phyloP scores from a whole-genome alignment of 2,113 vertebrate species.

The Anguilla rostrata region DNA sequence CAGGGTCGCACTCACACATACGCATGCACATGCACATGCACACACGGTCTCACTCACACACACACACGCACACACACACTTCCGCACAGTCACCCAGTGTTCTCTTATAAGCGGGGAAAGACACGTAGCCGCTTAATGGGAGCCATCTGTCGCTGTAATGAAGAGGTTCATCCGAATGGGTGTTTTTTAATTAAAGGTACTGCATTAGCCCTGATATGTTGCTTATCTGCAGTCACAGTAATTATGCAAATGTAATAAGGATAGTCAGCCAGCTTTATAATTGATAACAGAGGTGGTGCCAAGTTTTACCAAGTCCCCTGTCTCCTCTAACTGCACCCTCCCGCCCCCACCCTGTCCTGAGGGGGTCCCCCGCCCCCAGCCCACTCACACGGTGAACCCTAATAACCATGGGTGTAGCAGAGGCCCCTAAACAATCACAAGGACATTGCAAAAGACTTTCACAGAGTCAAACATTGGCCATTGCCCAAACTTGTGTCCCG shows the following conservation, averaged over 20 bases:
- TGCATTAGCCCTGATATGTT: conserved; percentile 74
- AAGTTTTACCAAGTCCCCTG: conserved; percentile 54
- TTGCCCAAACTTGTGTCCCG: background rate
- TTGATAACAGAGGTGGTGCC: conserved; percentile 61
- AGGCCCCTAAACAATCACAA: background rate
- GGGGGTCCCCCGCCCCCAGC: background rate
- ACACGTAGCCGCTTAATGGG: conserved; percentile 67
- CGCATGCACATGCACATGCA: background rate
- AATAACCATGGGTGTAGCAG: background rate
- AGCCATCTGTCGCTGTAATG: conserved; percentile 74
- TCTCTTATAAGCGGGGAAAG: conserved; percentile 55
- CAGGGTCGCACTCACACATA: conserved; percentile 19
- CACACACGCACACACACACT: background rate
- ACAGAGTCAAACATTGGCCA: background rate
- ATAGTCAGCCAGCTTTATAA: conserved; percentile 55
- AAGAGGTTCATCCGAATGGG: conserved; percentile 69
- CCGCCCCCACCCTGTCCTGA: background rate
- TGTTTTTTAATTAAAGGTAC: conserved; percentile 76
- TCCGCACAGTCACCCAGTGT: background rate
- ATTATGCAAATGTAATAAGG: conserved; percentile 77
- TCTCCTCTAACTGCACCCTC: conserved; percentile 8
- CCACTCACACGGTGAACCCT: background rate
- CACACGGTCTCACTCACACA: conserved; percentile 17
- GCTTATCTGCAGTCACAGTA: conserved; percentile 69
- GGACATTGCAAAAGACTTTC: background rate